Evolutionary conservation across 2,113 vertebrate genomes (phyloP).

Genomic region (Sterna hirundo): DNA sequence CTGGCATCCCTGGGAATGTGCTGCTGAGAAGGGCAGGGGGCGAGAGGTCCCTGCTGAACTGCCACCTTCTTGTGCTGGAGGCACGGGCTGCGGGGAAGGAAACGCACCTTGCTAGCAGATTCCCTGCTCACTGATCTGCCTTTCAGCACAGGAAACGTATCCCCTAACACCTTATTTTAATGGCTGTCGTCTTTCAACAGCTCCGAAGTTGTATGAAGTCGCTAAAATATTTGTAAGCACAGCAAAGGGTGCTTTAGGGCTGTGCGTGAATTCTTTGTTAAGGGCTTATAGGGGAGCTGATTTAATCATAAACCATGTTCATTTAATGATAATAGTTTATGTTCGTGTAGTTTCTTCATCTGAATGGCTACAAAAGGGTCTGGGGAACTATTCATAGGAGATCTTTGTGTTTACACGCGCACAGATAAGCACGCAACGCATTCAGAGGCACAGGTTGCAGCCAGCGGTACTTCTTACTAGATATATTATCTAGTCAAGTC

Average conservation of each 20-base stretch:
- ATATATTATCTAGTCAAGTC: not conserved
- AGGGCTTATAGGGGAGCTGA: not conserved
- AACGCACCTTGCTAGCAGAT: not conserved
- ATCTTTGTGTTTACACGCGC: not conserved
- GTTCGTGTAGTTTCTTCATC: not conserved
- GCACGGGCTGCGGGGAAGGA: not conserved
- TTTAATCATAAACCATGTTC: not conserved
- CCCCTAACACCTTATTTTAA: not conserved
- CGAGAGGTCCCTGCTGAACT: not conserved
- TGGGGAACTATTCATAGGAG: not conserved
- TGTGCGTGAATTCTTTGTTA: not conserved
- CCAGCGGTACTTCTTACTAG: not conserved
- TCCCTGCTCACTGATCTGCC: not conserved
- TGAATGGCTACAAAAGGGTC: not conserved
- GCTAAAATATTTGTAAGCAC: not conserved
- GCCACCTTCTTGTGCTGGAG: not conserved
- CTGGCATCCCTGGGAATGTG: not conserved
- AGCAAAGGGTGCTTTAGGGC: not conserved
- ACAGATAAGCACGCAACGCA: rapidly evolving
- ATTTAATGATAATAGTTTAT: not conserved
- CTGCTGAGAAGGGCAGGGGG: not conserved
- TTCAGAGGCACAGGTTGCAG: not conserved
- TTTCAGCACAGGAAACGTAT: not conserved
- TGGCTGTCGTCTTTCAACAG: not conserved
- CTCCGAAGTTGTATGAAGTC: not conserved